These are phyloP conservation scores for Aphis craccivora DNA, from an alignment of 1,140 invertebrate species.

Conservation along the genomic window DNA sequence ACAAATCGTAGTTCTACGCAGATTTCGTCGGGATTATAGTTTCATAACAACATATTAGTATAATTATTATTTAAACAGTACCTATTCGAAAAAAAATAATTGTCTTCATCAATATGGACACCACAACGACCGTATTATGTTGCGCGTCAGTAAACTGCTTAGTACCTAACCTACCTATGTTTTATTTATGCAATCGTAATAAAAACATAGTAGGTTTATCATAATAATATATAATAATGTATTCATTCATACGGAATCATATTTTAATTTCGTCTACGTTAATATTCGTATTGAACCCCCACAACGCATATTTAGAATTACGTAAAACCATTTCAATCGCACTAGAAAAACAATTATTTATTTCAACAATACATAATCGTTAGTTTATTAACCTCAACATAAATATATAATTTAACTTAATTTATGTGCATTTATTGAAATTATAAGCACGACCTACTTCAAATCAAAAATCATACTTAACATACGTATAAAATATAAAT, in stretches of 20 bases:
- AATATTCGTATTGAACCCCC: not conserved
- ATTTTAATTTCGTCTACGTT: slow-evolving; percentile 6
- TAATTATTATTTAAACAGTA: not conserved
- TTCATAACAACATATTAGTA: not conserved
- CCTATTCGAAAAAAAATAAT: not conserved
- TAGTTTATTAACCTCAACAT: slow-evolving; percentile 22
- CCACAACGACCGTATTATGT: not conserved
- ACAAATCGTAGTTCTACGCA: not conserved
- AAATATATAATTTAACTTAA: slow-evolving; percentile 35
- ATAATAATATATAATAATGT: slow-evolving; percentile 27
- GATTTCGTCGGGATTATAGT: not conserved
- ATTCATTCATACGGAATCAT: slow-evolving; percentile 7
- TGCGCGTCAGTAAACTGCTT: not conserved
- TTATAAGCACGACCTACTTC: slow-evolving; percentile 36
- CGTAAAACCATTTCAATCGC: slow-evolving; percentile 15
- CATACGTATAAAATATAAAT: slow-evolving; percentile 2
- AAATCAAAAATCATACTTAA: not conserved
- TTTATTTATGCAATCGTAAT: not conserved
- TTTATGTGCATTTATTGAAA: slow-evolving; percentile 34
- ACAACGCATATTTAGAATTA: slow-evolving; percentile 10
- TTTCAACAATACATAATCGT: slow-evolving; percentile 29
- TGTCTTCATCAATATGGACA: not conserved
- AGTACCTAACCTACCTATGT: not conserved
- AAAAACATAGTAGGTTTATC: not conserved
- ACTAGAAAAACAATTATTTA: slow-evolving; percentile 29